phyloP scores from a whole-genome alignment of 2,113 vertebrate genomes.

The Xiphophorus couchianus region DNA sequence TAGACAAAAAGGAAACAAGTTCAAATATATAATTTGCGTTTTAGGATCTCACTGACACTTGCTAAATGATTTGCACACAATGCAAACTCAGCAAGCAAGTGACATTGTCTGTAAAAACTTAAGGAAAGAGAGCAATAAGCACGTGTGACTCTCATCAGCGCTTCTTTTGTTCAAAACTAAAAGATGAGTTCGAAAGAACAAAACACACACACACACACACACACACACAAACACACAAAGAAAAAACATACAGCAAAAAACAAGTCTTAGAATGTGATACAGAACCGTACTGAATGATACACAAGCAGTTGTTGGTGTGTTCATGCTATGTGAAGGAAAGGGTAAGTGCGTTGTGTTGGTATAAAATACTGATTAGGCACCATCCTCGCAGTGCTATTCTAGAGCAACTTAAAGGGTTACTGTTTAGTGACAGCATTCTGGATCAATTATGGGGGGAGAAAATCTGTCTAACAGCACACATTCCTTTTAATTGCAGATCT shows the following conservation, averaged over 20 bases:
- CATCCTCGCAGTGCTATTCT: constrained; percentile 26
- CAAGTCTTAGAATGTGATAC: constrained; percentile 56
- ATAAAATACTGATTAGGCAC: constrained; percentile 69
- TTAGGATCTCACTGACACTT: constrained; percentile 68
- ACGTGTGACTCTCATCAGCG: constrained; percentile 55
- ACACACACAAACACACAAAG: background rate
- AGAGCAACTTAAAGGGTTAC: constrained; percentile 25
- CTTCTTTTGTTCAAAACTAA: constrained; percentile 58
- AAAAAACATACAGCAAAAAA: constrained; percentile 72
- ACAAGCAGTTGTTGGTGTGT: constrained; percentile 47
- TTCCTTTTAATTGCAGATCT: constrained; percentile 54
- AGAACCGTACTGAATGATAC: constrained; percentile 57
- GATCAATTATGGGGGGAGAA: constrained; percentile 12
- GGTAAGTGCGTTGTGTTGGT: constrained; percentile 52
- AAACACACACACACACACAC: constrained; percentile 30
- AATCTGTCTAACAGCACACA: constrained; percentile 55
- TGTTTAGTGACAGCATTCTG: constrained; percentile 30
- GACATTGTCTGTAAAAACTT: constrained; percentile 71
- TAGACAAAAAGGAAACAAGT: constrained; percentile 55
- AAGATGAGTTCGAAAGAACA: constrained; percentile 31
- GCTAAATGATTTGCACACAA: constrained; percentile 61
- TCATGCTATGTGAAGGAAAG: constrained; percentile 38
- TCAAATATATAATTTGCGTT: constrained; percentile 45
- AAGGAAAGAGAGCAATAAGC: constrained; percentile 54
- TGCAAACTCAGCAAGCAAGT: constrained; percentile 69